Conservation (phyloP, 2,797 vertebrate genomes). For the Eurystomus glaucurus region DNA sequence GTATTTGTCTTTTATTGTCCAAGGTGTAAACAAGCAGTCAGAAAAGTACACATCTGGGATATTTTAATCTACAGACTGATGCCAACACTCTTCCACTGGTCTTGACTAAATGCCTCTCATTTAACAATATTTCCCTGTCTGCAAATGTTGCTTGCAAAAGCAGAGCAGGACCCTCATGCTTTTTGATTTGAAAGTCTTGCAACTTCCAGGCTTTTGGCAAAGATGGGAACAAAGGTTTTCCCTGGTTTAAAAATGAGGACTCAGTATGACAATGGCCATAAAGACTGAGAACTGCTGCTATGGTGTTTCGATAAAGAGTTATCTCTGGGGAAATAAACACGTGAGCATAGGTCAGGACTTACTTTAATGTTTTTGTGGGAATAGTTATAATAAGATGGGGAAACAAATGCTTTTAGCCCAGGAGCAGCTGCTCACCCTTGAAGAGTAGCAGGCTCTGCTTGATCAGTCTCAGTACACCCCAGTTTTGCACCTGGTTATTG, state of each 20-base stretch:
- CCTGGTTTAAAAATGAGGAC: background rate
- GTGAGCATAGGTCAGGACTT: background rate
- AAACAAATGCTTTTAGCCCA: background rate
- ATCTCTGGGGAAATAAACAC: background rate
- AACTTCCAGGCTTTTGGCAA: background rate
- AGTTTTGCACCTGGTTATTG: background rate
- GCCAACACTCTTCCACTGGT: background rate
- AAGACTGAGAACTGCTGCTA: background rate
- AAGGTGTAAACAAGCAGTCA: background rate
- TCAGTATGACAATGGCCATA: background rate
- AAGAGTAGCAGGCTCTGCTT: background rate
- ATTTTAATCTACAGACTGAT: background rate
- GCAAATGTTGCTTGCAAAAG: background rate
- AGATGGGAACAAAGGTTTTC: background rate
- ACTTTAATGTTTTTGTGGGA: background rate
- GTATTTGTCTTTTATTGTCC: constrained; percentile 7
- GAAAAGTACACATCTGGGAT: background rate
- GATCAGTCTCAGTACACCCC: background rate
- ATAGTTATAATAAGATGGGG: background rate
- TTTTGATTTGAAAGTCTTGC: background rate
- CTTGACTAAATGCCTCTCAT: background rate
- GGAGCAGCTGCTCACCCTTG: background rate
- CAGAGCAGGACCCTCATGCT: background rate
- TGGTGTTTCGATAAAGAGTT: background rate
- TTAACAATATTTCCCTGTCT: background rate